Evolutionary conservation across 2,113 vertebrate species (phyloP), one percentile per base, ranked within the genome.

Genomic region (Notarius lentiginosus): DNA sequence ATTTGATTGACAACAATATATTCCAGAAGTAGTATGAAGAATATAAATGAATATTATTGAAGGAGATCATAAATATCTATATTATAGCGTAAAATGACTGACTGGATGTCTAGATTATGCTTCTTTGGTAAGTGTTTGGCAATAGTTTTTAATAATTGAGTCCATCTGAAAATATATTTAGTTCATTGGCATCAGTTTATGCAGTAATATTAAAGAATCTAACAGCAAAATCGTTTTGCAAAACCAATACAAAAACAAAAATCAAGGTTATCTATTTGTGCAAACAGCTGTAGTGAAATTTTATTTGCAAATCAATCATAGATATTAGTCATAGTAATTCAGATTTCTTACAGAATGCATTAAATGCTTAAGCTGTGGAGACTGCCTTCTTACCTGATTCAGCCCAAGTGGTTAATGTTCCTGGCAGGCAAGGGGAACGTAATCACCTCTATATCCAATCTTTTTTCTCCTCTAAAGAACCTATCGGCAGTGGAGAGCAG

Each of bases 371-470:
- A 53, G 24, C 55, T 84, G 61, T 86, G 61, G 66, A 86, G 20
- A n/a, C 34, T 65, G 24, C 66, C 30, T 60, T 60, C 91, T 93
- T 93, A 95, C 95, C 94, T 94, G 89, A 68, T 72, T 86, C 89
- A 88, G 89, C 89, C 90, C 72, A 91, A 90, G 88, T 87, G 87
- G 81, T 90, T 79, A 84, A 90, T 84, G 90, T 88, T 91, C 89
- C 89, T 91, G 79, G 30, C 63, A 87, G 87, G 87, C 87, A 80
- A 83, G 85, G 56, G 61, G 53, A 84, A 80, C 5, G 70, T 81
- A 82, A 79, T 90, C 80, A 72, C 5, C 66, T 88, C 84, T 92
- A 87, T 58, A 73, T 87, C 90, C 51, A 79, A 76, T 85, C 89
- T 91, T 86, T 91, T 87, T 89, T 83, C 90, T 92, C 55, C 84